Evolutionary conservation across 2,888 invertebrate species (phyloP), one percentile per base, ranked within the genome.

Genomic region (Agrotis segetum): DNA sequence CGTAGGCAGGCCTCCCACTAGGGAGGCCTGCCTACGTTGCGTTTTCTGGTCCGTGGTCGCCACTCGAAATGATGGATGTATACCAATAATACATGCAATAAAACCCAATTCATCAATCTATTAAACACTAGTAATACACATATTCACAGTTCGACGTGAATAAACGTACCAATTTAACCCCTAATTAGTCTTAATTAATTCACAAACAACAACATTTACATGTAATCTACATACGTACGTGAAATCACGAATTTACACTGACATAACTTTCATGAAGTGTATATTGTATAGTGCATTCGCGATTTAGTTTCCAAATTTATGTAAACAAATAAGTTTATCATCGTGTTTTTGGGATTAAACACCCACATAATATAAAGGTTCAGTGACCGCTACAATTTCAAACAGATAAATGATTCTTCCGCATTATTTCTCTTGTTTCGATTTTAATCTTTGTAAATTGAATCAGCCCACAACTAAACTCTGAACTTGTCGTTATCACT

Each of bases 151-250:
- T 53, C 49, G 49, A 47, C 17, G 16, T 59, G 40, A 44, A 44
- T 34, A 34, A 34, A 60, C 19, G 21, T 77, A 34, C 55, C 59
- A 46, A 77, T 74, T 60, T 13, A 60, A 16, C 40, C 6, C 16
- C 49, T 46, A 53, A 63, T 71, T 60, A 53, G 34, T 44, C 4
- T 46, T 34, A 70, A 62, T 58, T 16, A 40, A 34, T 40, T 24
- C 61, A 52, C 34, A 29, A 74, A 62, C 78, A 49, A 63, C 44
- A 59, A 16, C n/a, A 49, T 74, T 59, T 59, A 53, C 52, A 58
- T 24, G 24, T n/a, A 70, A 56, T 56, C 46, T 56, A 50, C 50
- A 50, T 58, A 62, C 3, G 19, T 7, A 68, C 16, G 24, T 67
- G 24, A 56, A 76, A 76, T 73, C 52, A 67, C 24, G 19, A 47